Evolutionary conservation across 2,888 invertebrate species (phyloP), one percentile per base, ranked within the genome.

Genomic region (Onthophagus sagittarius): DNA sequence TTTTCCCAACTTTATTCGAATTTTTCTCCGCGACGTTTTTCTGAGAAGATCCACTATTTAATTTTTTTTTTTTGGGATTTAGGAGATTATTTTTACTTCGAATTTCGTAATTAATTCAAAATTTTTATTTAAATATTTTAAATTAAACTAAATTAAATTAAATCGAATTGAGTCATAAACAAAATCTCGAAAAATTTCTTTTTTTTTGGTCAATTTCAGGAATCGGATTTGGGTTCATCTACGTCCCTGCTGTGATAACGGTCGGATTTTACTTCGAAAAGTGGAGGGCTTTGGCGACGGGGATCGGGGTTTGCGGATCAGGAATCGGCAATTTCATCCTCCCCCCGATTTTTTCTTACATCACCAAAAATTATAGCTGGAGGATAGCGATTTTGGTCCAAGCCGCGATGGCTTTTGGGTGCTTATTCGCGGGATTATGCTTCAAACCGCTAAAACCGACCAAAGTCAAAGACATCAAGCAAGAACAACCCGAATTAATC

Each of bases 261-360:
- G 99, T 97, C 70, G 96, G 97, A n/a, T 97, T 96, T 86, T 98
- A 98, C 87, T 98, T 98, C 85, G 97, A 98, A 85, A 92, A 92
- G 82, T 95, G 94, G 91, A 89, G 98, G 70, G 97, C 97, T 0
- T 84, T 98, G 72, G 98, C 98, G 0, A 97, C 97, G 0, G 98
- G 97, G 0, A 90, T 98, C 70, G 94, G 97, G 0, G 93, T 97
- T 14, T 97, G 97, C 81, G 98, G 98, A 15, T 96, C 97, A 0
- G 98, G 98, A 7, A 93, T 97, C 7, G 97, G 97, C n/a, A 94
- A 93, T 15, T 94, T 96, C 81, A 85, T 93, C 0, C 91, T 98
- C 82, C 93, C 96, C 0, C 96, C 96, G 0, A 84, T 97, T 4
- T 91, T 90, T 71, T 86, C 86, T 15, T 78, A 82, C 3, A 86